Evolutionary conservation across 2,113 vertebrate species (phyloP), one percentile per base, ranked within the genome.

Genomic region (Varanus komodoensis): DNA sequence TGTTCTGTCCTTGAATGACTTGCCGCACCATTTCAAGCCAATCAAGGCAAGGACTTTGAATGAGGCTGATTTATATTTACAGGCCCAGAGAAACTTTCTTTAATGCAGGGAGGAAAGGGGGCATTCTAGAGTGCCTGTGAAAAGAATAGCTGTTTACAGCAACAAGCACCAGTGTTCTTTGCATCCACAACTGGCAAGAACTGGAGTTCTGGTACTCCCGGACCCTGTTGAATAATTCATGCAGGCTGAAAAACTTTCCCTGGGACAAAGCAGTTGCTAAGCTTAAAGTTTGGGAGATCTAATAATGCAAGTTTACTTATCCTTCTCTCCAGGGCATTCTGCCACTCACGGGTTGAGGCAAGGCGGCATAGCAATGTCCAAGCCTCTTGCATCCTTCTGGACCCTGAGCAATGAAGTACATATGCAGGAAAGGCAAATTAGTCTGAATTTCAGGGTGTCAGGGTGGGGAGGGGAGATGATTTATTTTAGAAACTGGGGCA

Each of bases 211-310:
- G 94, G 96, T 95, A 96, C 96, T 96, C 94, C 93, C 95, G 96
- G 96, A 97, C 90, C 89, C 90, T 93, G 83, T 95, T 95, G 96
- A 96, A 97, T 97, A 96, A 97, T 98, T 98, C 98, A 98, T 92
- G 96, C 87, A 92, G 95, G 95, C 93, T 95, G 97, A 98, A 97
- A 96, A 95, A 97, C 95, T 97, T 98, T 97, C 93, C 95, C 91
- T 94, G 94, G 95, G 95, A 98, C 98, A 98, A 99, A 99, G 98
- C 98, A 98, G 99, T 99, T 99, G 98, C 99, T 99, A 99, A 98
- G 99, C 96, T 98, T 95, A 94, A 96, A 95, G 96, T 95, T 97
- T 97, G 91, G 92, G 92, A 93, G 94, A 96, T 95, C 93, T 95
- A 98, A 97, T 97, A 98, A 99, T 98, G 98, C 97, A 96, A 93